phyloP scores from a whole-genome alignment of 1,140 invertebrate species.

The Lordiphosa collinella region DNA sequence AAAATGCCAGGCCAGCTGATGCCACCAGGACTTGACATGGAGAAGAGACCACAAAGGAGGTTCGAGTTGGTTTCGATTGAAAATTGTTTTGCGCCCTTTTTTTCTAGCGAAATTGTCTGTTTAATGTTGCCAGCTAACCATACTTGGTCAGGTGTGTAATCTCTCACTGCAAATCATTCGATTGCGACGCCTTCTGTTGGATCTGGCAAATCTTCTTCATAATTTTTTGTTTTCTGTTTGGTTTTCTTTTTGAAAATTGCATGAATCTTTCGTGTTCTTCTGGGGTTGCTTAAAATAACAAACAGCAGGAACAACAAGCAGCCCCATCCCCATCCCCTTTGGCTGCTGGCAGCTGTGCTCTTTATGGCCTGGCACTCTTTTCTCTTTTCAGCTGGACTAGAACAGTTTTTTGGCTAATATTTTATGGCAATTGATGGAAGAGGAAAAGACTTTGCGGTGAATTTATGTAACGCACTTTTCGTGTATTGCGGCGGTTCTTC shows the following conservation, averaged over 20 bases:
- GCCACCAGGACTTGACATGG: too few species aligned
- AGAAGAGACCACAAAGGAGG: too few species aligned
- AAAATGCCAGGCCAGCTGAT: too few species aligned
- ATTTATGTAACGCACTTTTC: slow-evolving; percentile 47
- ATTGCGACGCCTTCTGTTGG: slow-evolving; percentile 15
- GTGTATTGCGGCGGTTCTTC: slow-evolving; percentile 4
- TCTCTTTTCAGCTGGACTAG: slow-evolving; percentile 21
- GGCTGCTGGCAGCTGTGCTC: slow-evolving; percentile 42
- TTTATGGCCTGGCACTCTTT: slow-evolving; percentile 35
- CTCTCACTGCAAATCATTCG: slow-evolving; percentile 60
- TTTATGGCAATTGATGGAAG: slow-evolving; percentile 69
- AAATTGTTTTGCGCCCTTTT: too few species aligned
- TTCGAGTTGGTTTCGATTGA: too few species aligned
- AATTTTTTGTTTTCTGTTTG: slow-evolving; percentile 54
- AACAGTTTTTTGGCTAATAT: slow-evolving; percentile 50
- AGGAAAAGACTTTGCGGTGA: slow-evolving; percentile 30
- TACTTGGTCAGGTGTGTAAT: slow-evolving; percentile 60
- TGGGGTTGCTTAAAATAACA: slow-evolving; percentile 62
- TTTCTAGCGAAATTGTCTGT: slow-evolving; percentile 24
- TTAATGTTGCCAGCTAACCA: slow-evolving; percentile 38
- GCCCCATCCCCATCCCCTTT: background rate
- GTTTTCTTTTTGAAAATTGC: slow-evolving; percentile 67
- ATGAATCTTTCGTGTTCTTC: slow-evolving; percentile 34
- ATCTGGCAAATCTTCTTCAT: slow-evolving; percentile 56
- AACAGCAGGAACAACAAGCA: slow-evolving; percentile 34